phyloP scores from a whole-genome alignment of 92 coral and sea anemone genomes.

The Anthopleura xanthogrammica region DNA sequence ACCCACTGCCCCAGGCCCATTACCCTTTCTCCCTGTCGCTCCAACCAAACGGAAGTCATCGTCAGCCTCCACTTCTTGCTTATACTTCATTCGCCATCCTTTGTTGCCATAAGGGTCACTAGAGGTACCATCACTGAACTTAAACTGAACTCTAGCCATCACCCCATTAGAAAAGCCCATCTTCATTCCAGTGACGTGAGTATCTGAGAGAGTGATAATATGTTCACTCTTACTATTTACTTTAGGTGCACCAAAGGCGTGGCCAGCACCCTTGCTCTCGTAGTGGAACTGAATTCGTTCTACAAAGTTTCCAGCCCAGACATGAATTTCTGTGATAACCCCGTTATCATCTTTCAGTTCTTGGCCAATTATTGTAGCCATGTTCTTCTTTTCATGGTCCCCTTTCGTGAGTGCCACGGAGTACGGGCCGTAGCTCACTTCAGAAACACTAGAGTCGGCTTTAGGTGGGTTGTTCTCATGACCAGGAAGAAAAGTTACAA shows the following conservation, averaged over 20 bases:
- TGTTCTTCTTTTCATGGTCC: background rate
- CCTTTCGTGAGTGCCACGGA: background rate
- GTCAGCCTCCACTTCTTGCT: background rate
- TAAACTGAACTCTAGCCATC: background rate
- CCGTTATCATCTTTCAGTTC: background rate
- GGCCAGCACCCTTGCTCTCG: constrained; percentile 11
- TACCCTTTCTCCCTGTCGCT: background rate
- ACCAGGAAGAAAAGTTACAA: background rate
- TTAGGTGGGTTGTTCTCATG: background rate
- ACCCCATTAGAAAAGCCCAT: background rate
- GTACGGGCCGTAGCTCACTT: constrained; percentile 12
- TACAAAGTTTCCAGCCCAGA: background rate
- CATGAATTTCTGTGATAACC: background rate
- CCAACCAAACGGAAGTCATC: constrained; percentile 8
- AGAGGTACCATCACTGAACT: background rate
- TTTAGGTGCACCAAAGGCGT: constrained; percentile 5
- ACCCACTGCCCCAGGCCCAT: background rate
- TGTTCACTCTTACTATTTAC: background rate
- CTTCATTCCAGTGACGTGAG: background rate
- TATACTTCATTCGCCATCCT: background rate
- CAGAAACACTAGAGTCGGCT: background rate
- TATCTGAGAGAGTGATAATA: background rate
- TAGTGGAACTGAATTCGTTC: constrained; percentile 5
- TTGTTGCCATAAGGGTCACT: background rate
- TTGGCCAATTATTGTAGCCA: background rate